Percentiles rank a stretch among this genome's conserved stretches.
These are phyloP conservation scores for Pristis pectinata DNA, from an alignment of 2,797 vertebrate species.

Conservation along the genomic window DNA sequence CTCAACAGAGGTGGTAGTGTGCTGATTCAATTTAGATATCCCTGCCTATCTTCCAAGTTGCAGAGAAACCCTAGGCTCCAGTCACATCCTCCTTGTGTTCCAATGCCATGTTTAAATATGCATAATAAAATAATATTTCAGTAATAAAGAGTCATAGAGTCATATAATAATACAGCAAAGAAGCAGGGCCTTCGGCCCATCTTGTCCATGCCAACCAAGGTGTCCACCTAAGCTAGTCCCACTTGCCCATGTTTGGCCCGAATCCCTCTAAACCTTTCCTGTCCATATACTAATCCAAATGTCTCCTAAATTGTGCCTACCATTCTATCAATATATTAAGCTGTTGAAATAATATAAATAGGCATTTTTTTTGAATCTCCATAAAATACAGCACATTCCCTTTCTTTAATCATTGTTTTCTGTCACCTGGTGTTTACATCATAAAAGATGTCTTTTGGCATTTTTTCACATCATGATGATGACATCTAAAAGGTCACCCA, in stretches of 20 bases:
- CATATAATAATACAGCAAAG: no score
- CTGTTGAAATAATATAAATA: neutral
- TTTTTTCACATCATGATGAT: neutral
- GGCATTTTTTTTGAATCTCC: neutral
- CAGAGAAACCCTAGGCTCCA: accelerated
- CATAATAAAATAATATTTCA: neutral
- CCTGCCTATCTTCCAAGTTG: neutral
- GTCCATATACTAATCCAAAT: no score
- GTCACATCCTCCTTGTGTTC: neutral
- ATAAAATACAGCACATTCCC: neutral
- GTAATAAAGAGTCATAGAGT: neutral
- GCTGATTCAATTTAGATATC: neutral
- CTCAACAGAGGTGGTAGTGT: neutral
- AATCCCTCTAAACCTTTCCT: no score
- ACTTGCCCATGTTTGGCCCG: no score
- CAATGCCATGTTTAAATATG: neutral
- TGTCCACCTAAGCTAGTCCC: no score
- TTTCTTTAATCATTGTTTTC: neutral
- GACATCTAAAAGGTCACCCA: no score
- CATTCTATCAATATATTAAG: no score
- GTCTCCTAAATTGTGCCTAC: no score
- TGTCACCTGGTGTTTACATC: neutral
- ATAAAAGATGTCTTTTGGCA: no score
- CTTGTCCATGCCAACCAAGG: no score
- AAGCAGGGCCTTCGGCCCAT: neutral